Evolutionary conservation across 2,113 vertebrate genomes (phyloP).

Genomic region (Rattus rattus): DNA sequence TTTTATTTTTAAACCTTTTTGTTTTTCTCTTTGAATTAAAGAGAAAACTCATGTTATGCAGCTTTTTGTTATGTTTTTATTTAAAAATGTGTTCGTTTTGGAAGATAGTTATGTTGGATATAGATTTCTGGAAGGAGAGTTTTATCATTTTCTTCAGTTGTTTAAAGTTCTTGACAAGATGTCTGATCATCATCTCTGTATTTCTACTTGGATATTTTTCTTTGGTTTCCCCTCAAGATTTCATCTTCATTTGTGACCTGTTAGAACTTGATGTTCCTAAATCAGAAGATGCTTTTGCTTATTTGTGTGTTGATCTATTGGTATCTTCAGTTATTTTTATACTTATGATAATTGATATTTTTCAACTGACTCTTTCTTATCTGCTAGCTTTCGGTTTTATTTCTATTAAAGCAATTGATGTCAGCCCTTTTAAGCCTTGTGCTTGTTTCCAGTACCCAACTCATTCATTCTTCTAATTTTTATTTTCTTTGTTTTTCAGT

Average conservation of each 20-base stretch:
- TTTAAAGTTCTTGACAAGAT: constrained; percentile 44
- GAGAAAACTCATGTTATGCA: background rate
- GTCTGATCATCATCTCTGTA: background rate
- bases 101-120: background rate
- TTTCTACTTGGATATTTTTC: constrained; percentile 1
- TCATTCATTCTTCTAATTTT: background rate
- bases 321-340: background rate
- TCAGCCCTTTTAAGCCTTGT: background rate
- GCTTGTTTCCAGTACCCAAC: background rate
- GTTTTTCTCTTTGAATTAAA: constrained; percentile 8
- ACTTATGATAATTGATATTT: constrained; percentile 3
- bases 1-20: background rate
- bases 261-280: background rate
- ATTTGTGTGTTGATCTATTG: background rate
- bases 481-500: background rate
- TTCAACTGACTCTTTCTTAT: background rate
- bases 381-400: background rate
- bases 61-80: background rate
- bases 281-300: background rate
- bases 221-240: constrained; percentile 9
- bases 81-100: constrained; percentile 7
- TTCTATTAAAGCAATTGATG: constrained; percentile 22
- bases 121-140: background rate
- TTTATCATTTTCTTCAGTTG: background rate
- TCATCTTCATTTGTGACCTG: constrained; percentile 11